phyloP scores from a whole-genome alignment of 2,888 invertebrate species.

The Lumbricus terrestris region DNA sequence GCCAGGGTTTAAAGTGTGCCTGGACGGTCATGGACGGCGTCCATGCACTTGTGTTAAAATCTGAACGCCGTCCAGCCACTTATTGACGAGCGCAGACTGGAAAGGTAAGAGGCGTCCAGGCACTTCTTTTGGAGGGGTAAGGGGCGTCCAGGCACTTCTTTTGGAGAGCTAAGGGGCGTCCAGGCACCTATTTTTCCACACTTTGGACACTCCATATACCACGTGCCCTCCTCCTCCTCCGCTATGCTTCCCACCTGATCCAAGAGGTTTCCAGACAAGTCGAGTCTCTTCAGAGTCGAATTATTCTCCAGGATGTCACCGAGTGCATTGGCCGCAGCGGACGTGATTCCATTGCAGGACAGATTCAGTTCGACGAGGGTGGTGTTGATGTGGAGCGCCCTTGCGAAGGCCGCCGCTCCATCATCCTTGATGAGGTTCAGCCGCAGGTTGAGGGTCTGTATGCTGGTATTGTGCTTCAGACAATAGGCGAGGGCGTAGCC shows the following conservation, averaged over 20 bases:
- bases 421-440: neutral
- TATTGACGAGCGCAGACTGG: too few relatives aligned
- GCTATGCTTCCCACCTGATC: neutral
- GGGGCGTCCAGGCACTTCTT: too few relatives aligned
- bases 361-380: neutral
- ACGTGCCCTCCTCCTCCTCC: too few relatives aligned
- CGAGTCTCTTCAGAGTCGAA: neutral
- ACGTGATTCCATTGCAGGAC: neutral
- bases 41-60: too few relatives aligned
- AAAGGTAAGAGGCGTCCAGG: too few relatives aligned
- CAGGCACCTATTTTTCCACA: too few relatives aligned
- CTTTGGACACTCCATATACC: too few relatives aligned
- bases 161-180: too few relatives aligned
- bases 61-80: too few relatives aligned
- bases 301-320: slow-evolving; percentile 3
- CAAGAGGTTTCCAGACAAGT: neutral
- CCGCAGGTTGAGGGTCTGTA: slow-evolving; percentile 6
- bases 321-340: neutral
- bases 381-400: neutral
- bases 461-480: neutral
- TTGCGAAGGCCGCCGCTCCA: neutral
- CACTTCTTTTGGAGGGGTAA: too few relatives aligned
- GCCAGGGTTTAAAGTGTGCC: too few relatives aligned
- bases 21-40: too few relatives aligned
- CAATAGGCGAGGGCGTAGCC: slow-evolving; percentile 17